phyloP scores from a whole-genome alignment of 2,797 vertebrate species.

The Epinephelus awoara region DNA sequence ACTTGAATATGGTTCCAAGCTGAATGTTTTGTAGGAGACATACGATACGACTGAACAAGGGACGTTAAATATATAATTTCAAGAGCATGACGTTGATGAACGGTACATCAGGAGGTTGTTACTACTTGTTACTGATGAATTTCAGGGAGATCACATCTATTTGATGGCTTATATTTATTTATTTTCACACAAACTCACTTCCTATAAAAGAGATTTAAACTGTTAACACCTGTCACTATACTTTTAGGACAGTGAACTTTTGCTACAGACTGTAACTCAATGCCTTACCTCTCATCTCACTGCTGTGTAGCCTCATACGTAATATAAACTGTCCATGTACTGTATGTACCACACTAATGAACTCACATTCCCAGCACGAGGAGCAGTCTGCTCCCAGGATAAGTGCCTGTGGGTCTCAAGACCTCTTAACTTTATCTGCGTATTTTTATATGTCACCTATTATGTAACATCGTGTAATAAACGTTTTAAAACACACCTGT shows the following conservation, averaged over 20 bases:
- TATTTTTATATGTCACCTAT: constrained; percentile 58
- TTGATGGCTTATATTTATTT: constrained; percentile 28
- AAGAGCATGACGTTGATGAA: constrained; percentile 12
- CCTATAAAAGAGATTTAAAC: constrained; percentile 22
- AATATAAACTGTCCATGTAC: constrained; percentile 51
- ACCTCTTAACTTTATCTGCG: constrained; percentile 47
- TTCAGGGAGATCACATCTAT: constrained; percentile 60
- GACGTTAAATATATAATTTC: constrained; percentile 3
- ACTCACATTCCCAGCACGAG: constrained; percentile 55
- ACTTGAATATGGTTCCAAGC: constrained; percentile 25
- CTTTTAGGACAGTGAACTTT: constrained; percentile 44
- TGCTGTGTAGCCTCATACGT: constrained; percentile 38
- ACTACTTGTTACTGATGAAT: constrained; percentile 34
- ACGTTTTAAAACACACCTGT: constrained; percentile 41
- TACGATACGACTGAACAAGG: neutral
- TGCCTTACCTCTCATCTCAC: constrained; percentile 75
- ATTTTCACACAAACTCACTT: constrained; percentile 36
- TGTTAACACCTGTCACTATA: constrained; percentile 13
- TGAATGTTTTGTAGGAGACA: constrained; percentile 4
- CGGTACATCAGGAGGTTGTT: neutral
- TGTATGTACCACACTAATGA: constrained; percentile 59
- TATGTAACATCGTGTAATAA: constrained; percentile 68
- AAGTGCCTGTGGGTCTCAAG: constrained; percentile 83
- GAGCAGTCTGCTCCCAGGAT: constrained; percentile 49
- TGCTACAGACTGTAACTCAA: constrained; percentile 52